Evolutionary conservation across 2,888 invertebrate species (phyloP).

Genomic region (Spodoptera picta): DNA sequence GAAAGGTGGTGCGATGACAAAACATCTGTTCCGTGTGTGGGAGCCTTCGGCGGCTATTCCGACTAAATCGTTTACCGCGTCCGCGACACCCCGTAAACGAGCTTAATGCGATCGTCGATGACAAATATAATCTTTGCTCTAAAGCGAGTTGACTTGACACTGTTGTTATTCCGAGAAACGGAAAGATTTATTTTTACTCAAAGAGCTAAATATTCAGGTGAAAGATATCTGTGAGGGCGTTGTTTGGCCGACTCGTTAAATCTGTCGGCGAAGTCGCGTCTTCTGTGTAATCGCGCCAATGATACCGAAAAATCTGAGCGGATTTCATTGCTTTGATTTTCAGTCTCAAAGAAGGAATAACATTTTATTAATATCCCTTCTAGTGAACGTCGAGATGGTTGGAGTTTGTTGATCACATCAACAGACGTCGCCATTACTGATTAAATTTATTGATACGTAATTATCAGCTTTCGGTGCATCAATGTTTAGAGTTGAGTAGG

Average conservation of each 20-base stretch:
- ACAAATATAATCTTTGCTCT: constrained; percentile 88
- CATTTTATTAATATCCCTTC: constrained; percentile 71
- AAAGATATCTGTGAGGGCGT: constrained; percentile 85
- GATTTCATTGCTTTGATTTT: constrained; percentile 82
- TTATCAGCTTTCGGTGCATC: constrained; percentile 19
- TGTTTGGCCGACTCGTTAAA: constrained; percentile 82
- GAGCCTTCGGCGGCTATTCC: constrained; percentile 69
- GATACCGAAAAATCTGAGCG: constrained; percentile 82
- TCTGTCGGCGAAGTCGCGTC: constrained; percentile 77
- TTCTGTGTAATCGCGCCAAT: constrained; percentile 87
- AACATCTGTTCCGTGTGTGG: constrained; percentile 81
- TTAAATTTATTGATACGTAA: constrained; percentile 20
- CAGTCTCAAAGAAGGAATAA: constrained; percentile 81
- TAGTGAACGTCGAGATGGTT: constrained; percentile 35
- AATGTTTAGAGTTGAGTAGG: constrained; percentile 12
- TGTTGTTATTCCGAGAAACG: constrained; percentile 87
- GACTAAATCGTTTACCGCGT: constrained; percentile 80
- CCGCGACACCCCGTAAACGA: constrained; percentile 81
- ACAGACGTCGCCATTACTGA: constrained; percentile 11
- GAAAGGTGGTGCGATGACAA: constrained; percentile 74
- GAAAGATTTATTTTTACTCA: constrained; percentile 86
- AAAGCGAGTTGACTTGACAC: constrained; percentile 84
- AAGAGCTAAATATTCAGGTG: constrained; percentile 88
- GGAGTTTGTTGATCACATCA: constrained; percentile 24
- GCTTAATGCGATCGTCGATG: constrained; percentile 82